These are phyloP conservation scores for Lobophora halterata DNA, from an alignment of 2,888 invertebrate species.

Conservation along the genomic window DNA sequence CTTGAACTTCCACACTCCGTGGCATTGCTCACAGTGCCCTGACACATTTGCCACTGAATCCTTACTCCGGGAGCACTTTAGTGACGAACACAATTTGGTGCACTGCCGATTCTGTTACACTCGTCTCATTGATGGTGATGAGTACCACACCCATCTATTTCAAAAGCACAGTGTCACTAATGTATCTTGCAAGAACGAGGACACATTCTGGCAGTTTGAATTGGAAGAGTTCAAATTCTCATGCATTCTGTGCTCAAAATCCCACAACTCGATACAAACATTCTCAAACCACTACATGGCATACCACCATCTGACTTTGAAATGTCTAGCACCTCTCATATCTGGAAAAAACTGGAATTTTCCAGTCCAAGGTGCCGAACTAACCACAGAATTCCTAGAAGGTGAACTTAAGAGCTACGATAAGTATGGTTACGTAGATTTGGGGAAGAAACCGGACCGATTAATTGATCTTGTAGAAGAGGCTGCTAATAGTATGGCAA, in stretches of 20 bases:
- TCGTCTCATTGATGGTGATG: conserved; percentile 58
- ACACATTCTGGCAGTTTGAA: conserved; percentile 60
- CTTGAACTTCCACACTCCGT: conserved; percentile 63
- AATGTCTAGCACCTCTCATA: conserved; percentile 62
- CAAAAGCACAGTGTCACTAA: conserved; percentile 68
- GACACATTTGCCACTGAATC: conserved; percentile 56
- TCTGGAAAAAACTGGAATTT: conserved; percentile 64
- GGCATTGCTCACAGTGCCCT: conserved; percentile 72
- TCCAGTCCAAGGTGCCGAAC: conserved; percentile 61
- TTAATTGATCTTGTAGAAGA: conserved; percentile 11
- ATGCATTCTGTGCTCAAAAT: conserved; percentile 64
- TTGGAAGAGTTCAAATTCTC: conserved; percentile 48
- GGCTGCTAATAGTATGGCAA: background rate
- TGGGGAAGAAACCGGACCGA: conserved; percentile 39
- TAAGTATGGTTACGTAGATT: conserved; percentile 59
- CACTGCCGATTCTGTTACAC: conserved; percentile 72
- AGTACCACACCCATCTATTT: conserved; percentile 61
- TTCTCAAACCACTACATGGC: conserved; percentile 73
- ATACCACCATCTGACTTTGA: conserved; percentile 68
- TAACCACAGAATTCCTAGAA: conserved; percentile 60
- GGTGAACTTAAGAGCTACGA: conserved; percentile 52
- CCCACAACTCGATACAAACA: conserved; percentile 45
- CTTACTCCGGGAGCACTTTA: conserved; percentile 56
- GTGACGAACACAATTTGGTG: conserved; percentile 55
- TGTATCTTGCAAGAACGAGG: conserved; percentile 49